Evolutionary conservation across 92 coral and sea anemone genomes (phyloP), one percentile per base, ranked within the genome.

Genomic region (Bergia puertoricense): DNA sequence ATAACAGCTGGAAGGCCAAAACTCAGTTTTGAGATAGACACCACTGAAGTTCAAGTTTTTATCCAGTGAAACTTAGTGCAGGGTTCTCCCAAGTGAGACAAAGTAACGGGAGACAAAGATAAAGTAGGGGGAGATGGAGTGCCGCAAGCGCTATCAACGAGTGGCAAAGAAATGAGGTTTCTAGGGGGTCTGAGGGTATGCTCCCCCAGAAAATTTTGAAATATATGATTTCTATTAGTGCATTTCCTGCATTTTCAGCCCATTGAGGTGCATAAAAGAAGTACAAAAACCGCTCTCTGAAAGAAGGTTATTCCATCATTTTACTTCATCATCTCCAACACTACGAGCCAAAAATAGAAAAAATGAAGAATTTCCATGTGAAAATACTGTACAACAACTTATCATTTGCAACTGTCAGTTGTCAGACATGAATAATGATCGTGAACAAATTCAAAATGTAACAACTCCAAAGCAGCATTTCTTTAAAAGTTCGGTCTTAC

Each of bases 221-320:
- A 8, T 51, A 14, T 51, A 42, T 16, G 50, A 76, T 42, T 30
- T 76, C 80, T 76, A 41, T 76, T 10, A 76, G 80, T 39, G 80
- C 80, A 76, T 76, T 76, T 76, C 80, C 80, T 76, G 80, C 80
- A 76, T 76, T 76, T 76, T 76, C 80, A 76, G 36, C 80, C 48
- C 80, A 76, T 0, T 76, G 48, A 76, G 22, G 80, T 11, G 80
- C 80, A 41, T 76, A 39, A 76, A 43, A 76, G 80, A 76, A 76
- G 50, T 76, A 76, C 50, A 76, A 76, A 76, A 76, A 76, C 45
- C 50, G 10, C 56, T 76, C 80, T 76, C 50, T 39, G n/a, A 76
- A 76, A 36, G 30, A 76, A 76, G 80, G 48, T 41, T 16, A 76
- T 76, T 76, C 80, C 80, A 76, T 39, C n/a, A 76, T 41, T 76